A percentile compares a stretch with the other conserved stretches of the same genome.
phyloP scores from a whole-genome alignment of 1,140 invertebrate genomes.

The Drosophila navojoa region DNA sequence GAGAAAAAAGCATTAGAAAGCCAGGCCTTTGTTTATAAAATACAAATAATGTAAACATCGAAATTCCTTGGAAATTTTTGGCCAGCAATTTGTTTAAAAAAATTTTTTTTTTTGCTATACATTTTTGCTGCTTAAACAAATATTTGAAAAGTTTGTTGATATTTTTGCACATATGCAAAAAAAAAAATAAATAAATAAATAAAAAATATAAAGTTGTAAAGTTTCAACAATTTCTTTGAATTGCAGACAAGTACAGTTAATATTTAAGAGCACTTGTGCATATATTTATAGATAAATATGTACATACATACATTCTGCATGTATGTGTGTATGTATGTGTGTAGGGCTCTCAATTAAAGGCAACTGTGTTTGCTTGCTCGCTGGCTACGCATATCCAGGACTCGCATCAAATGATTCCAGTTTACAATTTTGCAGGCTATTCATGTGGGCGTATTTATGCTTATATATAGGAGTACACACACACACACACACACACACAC shows the following conservation, averaged over 20 bases:
- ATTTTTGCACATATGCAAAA: not conserved
- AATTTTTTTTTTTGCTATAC: not conserved
- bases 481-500: not conserved
- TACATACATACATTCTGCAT: not conserved
- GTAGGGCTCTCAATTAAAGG: constrained; percentile 8
- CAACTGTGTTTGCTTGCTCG: not conserved
- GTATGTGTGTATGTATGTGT: not conserved
- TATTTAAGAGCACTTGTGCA: constrained; percentile 2
- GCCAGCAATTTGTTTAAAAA: not conserved
- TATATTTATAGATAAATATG: not conserved
- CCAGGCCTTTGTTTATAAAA: not conserved
- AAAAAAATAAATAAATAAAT: no score
- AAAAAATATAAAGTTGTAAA: no score
- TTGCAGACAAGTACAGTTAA: not conserved
- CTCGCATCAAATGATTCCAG: constrained; percentile 4
- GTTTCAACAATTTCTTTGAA: not conserved
- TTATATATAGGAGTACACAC: not conserved
- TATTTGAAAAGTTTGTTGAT: constrained; percentile 1
- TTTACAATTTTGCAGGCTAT: constrained; percentile 16
- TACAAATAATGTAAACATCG: not conserved
- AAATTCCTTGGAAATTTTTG: not conserved
- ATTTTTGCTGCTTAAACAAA: not conserved
- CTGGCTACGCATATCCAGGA: constrained; percentile 1
- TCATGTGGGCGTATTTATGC: constrained; percentile 4
- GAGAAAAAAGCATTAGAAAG: not conserved